These are phyloP conservation scores for Blastobasis lacticolella DNA, from an alignment of 2,888 invertebrate genomes.

Conservation along the genomic window DNA sequence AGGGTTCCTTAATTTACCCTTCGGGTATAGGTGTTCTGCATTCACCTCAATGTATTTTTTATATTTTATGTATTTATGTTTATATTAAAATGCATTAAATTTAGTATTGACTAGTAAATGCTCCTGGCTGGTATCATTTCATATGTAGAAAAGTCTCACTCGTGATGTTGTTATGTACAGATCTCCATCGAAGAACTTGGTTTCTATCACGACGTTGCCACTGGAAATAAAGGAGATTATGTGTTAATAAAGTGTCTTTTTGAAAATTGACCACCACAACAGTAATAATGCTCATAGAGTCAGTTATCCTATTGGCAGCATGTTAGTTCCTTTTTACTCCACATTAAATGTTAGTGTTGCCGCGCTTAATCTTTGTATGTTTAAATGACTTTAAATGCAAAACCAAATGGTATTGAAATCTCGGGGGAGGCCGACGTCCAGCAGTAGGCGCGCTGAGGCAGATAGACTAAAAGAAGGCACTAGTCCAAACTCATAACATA, in stretches of 20 bases:
- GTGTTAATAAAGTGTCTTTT: background rate
- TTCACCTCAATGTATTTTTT: background rate
- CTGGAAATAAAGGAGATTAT: constrained; percentile 69
- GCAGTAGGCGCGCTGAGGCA: no score
- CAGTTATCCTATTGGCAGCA: no score
- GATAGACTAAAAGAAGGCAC: no score
- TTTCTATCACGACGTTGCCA: constrained; percentile 97
- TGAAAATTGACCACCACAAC: no score
- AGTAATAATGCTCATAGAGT: no score
- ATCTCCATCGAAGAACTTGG: constrained; percentile 96
- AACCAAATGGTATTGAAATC: no score
- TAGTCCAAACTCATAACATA: no score
- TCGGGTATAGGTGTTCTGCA: background rate
- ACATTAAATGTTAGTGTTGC: no score
- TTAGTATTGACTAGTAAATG: constrained; percentile 42
- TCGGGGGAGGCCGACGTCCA: no score
- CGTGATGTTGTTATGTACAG: constrained; percentile 94
- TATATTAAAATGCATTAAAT: constrained; percentile 13
- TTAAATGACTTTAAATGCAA: no score
- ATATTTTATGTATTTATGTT: background rate
- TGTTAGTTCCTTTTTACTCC: no score
- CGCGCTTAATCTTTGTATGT: no score
- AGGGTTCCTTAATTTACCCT: background rate
- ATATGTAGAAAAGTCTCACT: constrained; percentile 96
- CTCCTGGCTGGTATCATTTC: constrained; percentile 33